Evolutionary conservation across 2,113 vertebrate genomes (phyloP).

Genomic region (Anarhynchus alexandrinus): DNA sequence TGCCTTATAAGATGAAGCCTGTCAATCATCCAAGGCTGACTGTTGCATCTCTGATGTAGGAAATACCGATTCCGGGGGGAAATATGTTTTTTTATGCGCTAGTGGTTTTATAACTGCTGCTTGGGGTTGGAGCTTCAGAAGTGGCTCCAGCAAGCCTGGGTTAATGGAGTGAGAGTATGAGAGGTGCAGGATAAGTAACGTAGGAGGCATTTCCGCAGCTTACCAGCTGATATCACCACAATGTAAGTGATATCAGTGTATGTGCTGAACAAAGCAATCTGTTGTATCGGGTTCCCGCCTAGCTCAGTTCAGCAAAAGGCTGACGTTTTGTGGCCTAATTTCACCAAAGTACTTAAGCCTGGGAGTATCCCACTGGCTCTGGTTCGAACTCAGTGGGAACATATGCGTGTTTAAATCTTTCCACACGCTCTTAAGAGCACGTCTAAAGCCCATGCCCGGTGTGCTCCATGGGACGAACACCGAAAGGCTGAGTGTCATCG

Average conservation of each 20-base stretch:
- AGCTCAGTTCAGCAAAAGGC: not conserved
- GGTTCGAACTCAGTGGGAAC: not conserved
- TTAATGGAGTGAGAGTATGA: not conserved
- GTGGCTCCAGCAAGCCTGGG: not conserved
- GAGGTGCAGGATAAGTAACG: not conserved
- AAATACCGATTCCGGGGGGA: not conserved
- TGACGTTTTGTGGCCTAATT: not conserved
- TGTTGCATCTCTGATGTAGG: not conserved
- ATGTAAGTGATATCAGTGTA: not conserved
- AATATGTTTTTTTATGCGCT: not conserved
- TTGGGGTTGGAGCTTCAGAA: not conserved
- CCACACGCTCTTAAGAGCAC: not conserved
- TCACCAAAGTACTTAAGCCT: not conserved
- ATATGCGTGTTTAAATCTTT: not conserved
- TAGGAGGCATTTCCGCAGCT: not conserved
- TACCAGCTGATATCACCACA: constrained; percentile 1
- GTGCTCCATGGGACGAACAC: not conserved
- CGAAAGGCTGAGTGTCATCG: not conserved
- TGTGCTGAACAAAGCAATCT: constrained; percentile 41
- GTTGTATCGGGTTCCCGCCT: not conserved
- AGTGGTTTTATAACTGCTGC: not conserved
- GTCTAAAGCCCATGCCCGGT: not conserved
- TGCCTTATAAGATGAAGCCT: not conserved
- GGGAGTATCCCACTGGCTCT: not conserved
- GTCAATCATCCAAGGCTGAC: not conserved